Base-by-base conservation (phyloP, 2,113 vertebrate species). In the Regulus satrapa region DNA sequence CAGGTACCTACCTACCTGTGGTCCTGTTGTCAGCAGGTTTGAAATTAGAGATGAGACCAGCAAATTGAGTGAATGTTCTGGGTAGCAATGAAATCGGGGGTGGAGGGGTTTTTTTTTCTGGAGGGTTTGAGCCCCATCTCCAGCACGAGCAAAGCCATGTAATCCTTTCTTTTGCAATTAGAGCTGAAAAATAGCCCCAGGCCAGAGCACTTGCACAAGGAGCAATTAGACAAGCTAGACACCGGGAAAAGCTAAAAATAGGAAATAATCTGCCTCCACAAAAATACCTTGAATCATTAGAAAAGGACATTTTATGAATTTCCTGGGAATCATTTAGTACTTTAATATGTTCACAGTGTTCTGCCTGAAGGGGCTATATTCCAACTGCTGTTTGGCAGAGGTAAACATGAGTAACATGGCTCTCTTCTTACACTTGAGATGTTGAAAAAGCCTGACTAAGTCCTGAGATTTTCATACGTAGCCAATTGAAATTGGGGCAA, bases 221-320 rank as follows among this genome's bases (percentile, higher is more conserved):
- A 93, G 74, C 82, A 92, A 85, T 94, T 93, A 97, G 82, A 61
- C 24, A 17, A 89, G 73, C 78, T 78, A 92, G 87, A 75, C 79
- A 91, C 56, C 63, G 77, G 73, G 69, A 81, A 91, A 81, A 87
- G 76, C 84, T 95, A 93, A 95, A 96, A 92, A 94, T 88, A 96
- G 85, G 61, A 85, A 87, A 92, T 80, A 76, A 76, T 75, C 82
- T 95, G 84, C 84, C 73, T 88, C 66, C 51, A 58, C 71, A 89
- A 69, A 87, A 88, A 73, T 92, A 92, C 75, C 82, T 89, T 74
- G 67, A 80, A 85, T 89, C 36, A 29, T 79, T 88, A 79, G 74
- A 79, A 94, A 88, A 75, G n/a, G 40, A 41, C 7, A 14, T 56
- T 95, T 92, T 59, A 41, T 75, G 66, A 71, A 54, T 85, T 95